Conservation (phyloP, 2,113 vertebrate species). For the Condylura cristata region DNA sequence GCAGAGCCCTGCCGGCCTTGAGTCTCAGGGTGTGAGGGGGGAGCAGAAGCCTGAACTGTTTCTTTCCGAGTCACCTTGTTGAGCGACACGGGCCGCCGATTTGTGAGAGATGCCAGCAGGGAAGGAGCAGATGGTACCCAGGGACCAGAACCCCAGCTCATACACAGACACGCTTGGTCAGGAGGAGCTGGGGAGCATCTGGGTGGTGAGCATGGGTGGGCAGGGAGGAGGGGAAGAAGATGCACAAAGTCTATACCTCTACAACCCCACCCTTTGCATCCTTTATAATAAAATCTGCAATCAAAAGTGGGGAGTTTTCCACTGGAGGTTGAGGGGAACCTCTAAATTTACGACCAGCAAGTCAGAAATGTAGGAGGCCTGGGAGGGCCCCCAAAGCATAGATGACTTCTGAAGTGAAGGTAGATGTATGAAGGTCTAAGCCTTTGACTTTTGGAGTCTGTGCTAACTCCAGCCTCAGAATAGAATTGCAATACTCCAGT, state of each 20-base stretch:
- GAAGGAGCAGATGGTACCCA: not conserved
- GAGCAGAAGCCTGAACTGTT: not conserved
- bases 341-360: fast-evolving
- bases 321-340: not conserved
- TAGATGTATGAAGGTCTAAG: not conserved
- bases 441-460: not conserved
- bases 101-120: not conserved
- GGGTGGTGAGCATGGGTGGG: no score
- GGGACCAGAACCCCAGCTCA: not conserved
- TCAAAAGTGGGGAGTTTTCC: not conserved
- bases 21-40: not conserved
- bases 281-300: not conserved
- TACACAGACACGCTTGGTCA: not conserved
- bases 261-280: no score
- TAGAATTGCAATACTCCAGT: fast-evolving
- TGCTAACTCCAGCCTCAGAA: not conserved
- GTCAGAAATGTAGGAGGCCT: not conserved
- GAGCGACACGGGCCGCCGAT: not conserved
- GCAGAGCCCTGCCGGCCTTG: fast-evolving
- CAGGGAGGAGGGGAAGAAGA: not conserved
- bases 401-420: not conserved
- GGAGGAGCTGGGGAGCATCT: not conserved
- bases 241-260: fast-evolving
- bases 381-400: not conserved
- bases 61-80: not conserved